Conservation (phyloP, 2,113 vertebrate species). For the Psettodes erumei region DNA sequence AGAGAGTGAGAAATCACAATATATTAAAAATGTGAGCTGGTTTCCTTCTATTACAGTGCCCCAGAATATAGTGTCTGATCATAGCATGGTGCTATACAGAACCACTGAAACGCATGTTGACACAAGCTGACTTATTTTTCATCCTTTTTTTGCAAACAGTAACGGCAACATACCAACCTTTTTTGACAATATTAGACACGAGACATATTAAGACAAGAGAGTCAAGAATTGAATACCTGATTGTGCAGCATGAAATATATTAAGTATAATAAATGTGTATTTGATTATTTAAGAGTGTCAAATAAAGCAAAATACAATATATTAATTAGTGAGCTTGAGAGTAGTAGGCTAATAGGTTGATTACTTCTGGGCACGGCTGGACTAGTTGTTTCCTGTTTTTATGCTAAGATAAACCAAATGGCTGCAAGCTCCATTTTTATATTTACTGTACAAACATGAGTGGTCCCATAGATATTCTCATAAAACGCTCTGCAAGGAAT, state of each 20-base stretch:
- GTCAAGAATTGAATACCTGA: too few relatives aligned
- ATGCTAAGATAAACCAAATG: background rate
- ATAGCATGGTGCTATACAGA: constrained; percentile 16
- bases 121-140: constrained; percentile 17
- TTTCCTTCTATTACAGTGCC: constrained; percentile 13
- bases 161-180: background rate
- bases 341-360: background rate
- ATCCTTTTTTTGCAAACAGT: background rate
- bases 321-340: background rate
- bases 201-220: too few relatives aligned
- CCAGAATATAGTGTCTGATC: constrained; percentile 29
- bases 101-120: constrained; percentile 7
- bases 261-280: background rate
- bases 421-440: background rate
- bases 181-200: background rate
- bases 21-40: constrained; percentile 32
- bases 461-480: background rate
- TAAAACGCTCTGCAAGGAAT: background rate
- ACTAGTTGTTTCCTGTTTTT: background rate
- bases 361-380: background rate
- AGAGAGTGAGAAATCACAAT: constrained; percentile 41
- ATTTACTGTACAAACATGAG: background rate
- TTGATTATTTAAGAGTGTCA: too few relatives aligned
- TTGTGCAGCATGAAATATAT: too few relatives aligned
- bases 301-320: background rate